phyloP scores from a whole-genome alignment of 2,888 invertebrate species.

The Seladonia tumulorum region DNA sequence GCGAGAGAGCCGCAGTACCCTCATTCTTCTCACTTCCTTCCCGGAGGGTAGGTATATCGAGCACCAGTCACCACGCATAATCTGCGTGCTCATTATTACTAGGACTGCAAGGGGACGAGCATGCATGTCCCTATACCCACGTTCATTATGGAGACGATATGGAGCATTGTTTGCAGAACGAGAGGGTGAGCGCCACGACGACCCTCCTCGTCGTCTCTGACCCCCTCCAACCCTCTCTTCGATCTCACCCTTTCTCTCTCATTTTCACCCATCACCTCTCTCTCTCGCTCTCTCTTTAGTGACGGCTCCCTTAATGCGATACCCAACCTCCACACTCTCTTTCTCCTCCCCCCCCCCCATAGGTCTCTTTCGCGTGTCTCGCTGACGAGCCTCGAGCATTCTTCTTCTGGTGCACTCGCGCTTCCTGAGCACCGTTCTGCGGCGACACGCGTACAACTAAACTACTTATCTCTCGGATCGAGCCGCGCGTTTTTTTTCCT shows the following conservation, averaged over 20 bases:
- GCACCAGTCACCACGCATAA: constrained; percentile 84
- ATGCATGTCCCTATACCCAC: constrained; percentile 72
- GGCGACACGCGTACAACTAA: constrained; percentile 76
- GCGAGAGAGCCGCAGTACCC: constrained; percentile 53
- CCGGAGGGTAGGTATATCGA: constrained; percentile 77
- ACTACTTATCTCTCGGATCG: constrained; percentile 76
- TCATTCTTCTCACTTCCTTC: constrained; percentile 71
- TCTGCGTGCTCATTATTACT: constrained; percentile 84
- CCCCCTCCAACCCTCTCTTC: constrained; percentile 26
- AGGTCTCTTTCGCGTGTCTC: constrained; percentile 63
- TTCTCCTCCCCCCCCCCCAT: constrained; percentile 30
- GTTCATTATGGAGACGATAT: constrained; percentile 84
- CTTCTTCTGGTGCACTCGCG: constrained; percentile 63
- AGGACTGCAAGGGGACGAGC: constrained; percentile 78
- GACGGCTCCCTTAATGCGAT: constrained; percentile 76
- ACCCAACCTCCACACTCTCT: constrained; percentile 52
- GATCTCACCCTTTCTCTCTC: neutral
- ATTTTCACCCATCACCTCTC: no score
- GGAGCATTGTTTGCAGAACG: constrained; percentile 84
- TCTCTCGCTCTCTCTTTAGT: neutral
- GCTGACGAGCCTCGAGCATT: constrained; percentile 70
- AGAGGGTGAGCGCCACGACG: constrained; percentile 79
- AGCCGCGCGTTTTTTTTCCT: constrained; percentile 47
- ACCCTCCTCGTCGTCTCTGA: constrained; percentile 63
- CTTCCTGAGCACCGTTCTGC: constrained; percentile 69